Conservation (phyloP, 2,888 invertebrate genomes). For the Drosophila conformis region DNA sequence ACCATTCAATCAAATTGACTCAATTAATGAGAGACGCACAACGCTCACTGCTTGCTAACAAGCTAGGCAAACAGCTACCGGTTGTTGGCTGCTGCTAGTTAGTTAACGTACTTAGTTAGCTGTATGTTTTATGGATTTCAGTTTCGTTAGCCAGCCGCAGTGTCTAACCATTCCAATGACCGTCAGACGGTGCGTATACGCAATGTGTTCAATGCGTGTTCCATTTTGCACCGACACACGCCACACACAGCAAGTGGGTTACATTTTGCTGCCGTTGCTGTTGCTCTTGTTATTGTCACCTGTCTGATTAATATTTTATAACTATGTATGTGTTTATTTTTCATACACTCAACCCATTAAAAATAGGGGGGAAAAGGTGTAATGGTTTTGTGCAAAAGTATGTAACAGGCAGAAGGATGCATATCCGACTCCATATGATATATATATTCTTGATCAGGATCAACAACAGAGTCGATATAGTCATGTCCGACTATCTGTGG, state of each 20-base stretch:
- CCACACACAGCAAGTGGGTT: slow-evolving; percentile 51
- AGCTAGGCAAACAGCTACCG: slow-evolving; percentile 63
- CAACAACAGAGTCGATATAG: neutral
- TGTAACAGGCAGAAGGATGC: neutral
- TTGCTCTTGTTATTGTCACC: slow-evolving; percentile 76
- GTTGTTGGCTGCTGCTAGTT: slow-evolving; percentile 51
- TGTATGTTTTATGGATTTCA: slow-evolving; percentile 1
- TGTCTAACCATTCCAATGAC: slow-evolving; percentile 45
- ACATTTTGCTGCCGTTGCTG: slow-evolving; percentile 34
- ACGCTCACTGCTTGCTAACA: slow-evolving; percentile 54
- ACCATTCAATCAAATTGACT: slow-evolving; percentile 44
- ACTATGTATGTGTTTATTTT: neutral
- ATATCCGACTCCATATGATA: neutral
- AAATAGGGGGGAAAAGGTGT: neutral
- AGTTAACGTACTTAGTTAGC: slow-evolving; percentile 51
- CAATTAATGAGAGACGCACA: slow-evolving; percentile 36
- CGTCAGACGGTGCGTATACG: slow-evolving; percentile 71
- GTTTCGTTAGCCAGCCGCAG: slow-evolving; percentile 16
- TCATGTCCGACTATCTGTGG: neutral
- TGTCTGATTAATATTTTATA: slow-evolving; percentile 75
- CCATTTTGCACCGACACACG: slow-evolving; percentile 59
- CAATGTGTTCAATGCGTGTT: slow-evolving; percentile 66
- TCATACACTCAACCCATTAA: neutral
- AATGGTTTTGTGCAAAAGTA: neutral
- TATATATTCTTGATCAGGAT: neutral